These are phyloP conservation scores for Serilophus lunatus DNA, from an alignment of 2,113 vertebrate genomes.

Conservation along the genomic window DNA sequence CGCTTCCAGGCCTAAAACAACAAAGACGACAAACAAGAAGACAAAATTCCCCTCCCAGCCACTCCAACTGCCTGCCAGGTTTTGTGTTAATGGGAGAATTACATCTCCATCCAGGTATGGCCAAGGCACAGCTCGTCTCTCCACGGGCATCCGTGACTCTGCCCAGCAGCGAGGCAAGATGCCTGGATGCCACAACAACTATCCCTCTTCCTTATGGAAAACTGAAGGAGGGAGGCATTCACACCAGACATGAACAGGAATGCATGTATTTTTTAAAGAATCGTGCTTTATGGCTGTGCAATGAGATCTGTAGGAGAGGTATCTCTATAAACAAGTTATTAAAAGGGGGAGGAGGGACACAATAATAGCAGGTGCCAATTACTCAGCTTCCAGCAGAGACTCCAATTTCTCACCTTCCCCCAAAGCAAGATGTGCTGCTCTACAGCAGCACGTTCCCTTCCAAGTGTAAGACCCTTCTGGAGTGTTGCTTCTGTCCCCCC, in stretches of 20 bases:
- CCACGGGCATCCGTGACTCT: fast-evolving
- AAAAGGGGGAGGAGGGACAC: constrained; percentile 14
- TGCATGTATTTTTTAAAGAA: background rate
- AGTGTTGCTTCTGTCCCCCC: background rate
- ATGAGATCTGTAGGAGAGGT: constrained; percentile 38
- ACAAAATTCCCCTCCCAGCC: background rate
- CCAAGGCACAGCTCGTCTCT: background rate
- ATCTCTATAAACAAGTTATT: constrained; percentile 49
- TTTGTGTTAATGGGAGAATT: background rate
- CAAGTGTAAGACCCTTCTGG: background rate
- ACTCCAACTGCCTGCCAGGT: background rate
- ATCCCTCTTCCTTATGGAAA: background rate
- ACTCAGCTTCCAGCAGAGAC: constrained; percentile 46
- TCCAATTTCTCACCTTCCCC: constrained; percentile 58
- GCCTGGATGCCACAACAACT: background rate
- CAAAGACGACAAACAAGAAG: no score
- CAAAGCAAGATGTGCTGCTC: constrained; percentile 49
- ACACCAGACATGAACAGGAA: background rate
- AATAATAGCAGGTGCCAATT: constrained; percentile 62
- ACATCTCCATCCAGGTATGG: background rate
- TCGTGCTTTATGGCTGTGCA: background rate
- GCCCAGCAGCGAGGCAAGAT: background rate
- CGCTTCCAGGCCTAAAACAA: constrained; percentile 2
- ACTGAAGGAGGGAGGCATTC: background rate
- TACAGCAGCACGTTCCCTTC: background rate